phyloP scores from a whole-genome alignment of 2,888 invertebrate genomes.

The Cryptophagus acutangulus region DNA sequence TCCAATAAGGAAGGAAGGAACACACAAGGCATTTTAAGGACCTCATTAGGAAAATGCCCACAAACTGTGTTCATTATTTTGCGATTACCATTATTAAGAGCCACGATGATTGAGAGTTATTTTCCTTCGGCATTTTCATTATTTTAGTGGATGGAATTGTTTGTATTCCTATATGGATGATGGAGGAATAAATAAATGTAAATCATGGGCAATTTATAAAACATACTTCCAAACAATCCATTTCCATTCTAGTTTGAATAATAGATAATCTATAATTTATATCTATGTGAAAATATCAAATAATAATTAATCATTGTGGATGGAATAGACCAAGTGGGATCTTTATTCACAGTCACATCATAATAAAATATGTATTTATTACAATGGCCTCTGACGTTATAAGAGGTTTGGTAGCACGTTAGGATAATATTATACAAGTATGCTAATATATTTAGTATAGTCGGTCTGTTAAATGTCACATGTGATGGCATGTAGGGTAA shows the following conservation, averaged over 20 bases:
- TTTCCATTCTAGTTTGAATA: neutral
- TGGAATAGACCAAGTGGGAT: slow-evolving; percentile 10
- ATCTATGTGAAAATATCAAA: slow-evolving; percentile 20
- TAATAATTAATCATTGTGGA: slow-evolving; percentile 20
- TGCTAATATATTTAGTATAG: slow-evolving; percentile 6
- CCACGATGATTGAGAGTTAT: slow-evolving; percentile 31
- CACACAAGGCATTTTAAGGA: slow-evolving; percentile 34
- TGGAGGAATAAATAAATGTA: too few species aligned
- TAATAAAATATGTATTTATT: slow-evolving; percentile 20
- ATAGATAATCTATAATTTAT: slow-evolving; percentile 18
- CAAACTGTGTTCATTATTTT: slow-evolving; percentile 41
- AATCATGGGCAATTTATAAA: too few species aligned
- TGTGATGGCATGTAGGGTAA: slow-evolving; percentile 17
- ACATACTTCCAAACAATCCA: slow-evolving; percentile 8
- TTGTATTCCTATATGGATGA: too few species aligned
- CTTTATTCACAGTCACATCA: slow-evolving; percentile 17
- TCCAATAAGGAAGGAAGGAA: too few species aligned
- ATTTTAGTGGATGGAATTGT: too few species aligned
- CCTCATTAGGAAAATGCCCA: slow-evolving; percentile 39
- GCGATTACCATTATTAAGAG: slow-evolving; percentile 37
- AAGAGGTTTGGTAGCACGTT: slow-evolving; percentile 15
- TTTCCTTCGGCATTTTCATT: too few species aligned
- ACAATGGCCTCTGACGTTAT: slow-evolving; percentile 14
- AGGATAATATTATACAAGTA: slow-evolving; percentile 13
- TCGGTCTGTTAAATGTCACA: slow-evolving; percentile 12